phyloP scores from a whole-genome alignment of 2,888 invertebrate genomes.

The Drosophila hamatofila region DNA sequence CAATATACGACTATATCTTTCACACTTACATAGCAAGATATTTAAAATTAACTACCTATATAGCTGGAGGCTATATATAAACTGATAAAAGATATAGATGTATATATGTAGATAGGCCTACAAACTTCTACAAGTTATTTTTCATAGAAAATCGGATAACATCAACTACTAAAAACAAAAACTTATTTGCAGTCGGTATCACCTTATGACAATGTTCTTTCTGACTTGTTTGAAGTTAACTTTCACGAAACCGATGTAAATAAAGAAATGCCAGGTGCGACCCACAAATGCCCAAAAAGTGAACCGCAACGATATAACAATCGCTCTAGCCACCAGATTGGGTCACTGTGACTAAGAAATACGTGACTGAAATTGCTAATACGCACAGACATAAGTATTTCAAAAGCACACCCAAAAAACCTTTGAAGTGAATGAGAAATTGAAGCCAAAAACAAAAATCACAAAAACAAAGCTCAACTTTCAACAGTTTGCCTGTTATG shows the following conservation, averaged over 20 bases:
- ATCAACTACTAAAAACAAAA: no score
- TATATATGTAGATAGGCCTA: no score
- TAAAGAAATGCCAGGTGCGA: slow-evolving; percentile 59
- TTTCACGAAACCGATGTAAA: slow-evolving; percentile 37
- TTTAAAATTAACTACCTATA: no score
- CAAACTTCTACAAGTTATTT: no score
- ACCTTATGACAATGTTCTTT: neutral
- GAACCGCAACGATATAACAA: slow-evolving; percentile 36
- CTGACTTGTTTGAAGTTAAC: slow-evolving; percentile 49
- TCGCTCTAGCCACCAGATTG: slow-evolving; percentile 32
- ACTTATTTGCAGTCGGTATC: neutral
- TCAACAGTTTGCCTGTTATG: slow-evolving; percentile 46
- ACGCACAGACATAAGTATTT: slow-evolving; percentile 10
- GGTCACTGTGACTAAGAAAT: slow-evolving; percentile 42
- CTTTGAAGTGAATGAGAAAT: slow-evolving; percentile 11
- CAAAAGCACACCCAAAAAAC: slow-evolving; percentile 35
- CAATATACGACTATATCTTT: no score
- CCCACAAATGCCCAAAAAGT: slow-evolving; percentile 57
- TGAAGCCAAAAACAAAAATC: slow-evolving; percentile 20
- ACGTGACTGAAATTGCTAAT: slow-evolving; percentile 60
- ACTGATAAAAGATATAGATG: no score
- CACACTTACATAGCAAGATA: no score
- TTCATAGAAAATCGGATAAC: no score
- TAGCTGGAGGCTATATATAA: no score
- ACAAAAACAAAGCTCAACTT: slow-evolving; percentile 41